phyloP scores from a whole-genome alignment of 2,113 vertebrate genomes.

The Oncorhynchus mykiss region DNA sequence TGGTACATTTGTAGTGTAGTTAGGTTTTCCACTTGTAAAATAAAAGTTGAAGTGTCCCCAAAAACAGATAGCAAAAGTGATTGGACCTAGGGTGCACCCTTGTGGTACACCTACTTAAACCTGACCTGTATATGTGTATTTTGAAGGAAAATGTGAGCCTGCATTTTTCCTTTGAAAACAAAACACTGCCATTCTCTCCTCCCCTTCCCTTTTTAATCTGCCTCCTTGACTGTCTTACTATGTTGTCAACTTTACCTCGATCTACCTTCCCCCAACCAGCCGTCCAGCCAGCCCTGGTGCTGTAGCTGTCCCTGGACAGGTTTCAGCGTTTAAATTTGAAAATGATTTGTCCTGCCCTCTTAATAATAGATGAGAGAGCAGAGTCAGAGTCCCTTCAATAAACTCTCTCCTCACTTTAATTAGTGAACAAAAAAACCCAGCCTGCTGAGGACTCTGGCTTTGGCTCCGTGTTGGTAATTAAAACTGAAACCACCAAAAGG shows the following conservation, averaged over 20 bases:
- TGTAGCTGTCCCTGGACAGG: constrained; percentile 76
- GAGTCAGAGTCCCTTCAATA: constrained; percentile 87
- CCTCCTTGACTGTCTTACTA: constrained; percentile 39
- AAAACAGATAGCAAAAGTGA: constrained; percentile 25
- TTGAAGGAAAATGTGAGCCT: constrained; percentile 18
- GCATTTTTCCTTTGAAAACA: neutral
- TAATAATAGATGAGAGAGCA: constrained; percentile 91
- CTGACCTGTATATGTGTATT: neutral
- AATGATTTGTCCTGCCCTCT: constrained; percentile 90
- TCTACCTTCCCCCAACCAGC: constrained; percentile 46
- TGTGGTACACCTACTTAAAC: constrained; percentile 12
- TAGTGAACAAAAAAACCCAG: constrained; percentile 82
- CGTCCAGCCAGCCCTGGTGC: constrained; percentile 50
- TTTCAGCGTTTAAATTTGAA: constrained; percentile 89
- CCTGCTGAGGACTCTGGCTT: constrained; percentile 85
- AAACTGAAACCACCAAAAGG: constrained; percentile 88
- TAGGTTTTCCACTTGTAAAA: constrained; percentile 27
- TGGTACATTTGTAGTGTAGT: constrained; percentile 20
- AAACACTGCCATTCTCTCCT: neutral
- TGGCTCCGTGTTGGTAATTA: constrained; percentile 91
- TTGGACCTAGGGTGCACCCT: neutral
- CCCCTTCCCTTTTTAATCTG: constrained; percentile 6
- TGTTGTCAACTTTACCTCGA: constrained; percentile 55
- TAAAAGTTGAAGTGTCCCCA: constrained; percentile 15
- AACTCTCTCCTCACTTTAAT: constrained; percentile 92